A percentile compares a stretch with the other conserved stretches of the same genome.
Evolutionary conservation across 1,140 invertebrate genomes (phyloP).

Genomic region (Nasonia longicornis): DNA sequence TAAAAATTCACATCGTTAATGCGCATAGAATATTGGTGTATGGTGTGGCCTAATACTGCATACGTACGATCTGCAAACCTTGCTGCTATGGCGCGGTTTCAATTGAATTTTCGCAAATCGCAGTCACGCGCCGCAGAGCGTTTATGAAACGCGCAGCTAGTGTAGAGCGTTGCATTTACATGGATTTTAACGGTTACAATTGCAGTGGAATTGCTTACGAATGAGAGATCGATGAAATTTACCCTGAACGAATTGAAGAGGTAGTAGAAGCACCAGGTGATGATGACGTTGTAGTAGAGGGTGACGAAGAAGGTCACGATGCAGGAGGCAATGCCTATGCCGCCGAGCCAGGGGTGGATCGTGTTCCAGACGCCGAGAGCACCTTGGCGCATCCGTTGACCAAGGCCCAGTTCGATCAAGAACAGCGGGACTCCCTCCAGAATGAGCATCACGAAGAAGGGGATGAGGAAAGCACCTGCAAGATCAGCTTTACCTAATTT

Average conservation of each 20-base stretch:
- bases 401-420: conserved; percentile 93
- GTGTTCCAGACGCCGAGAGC: conserved; percentile 94
- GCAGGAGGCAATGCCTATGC: conserved; percentile 89
- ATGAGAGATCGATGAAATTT: conserved; percentile 57
- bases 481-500: too few relatives aligned
- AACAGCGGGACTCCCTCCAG: conserved; percentile 94
- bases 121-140: too few relatives aligned
- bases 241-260: conserved; percentile 90
- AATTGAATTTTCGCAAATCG: too few relatives aligned
- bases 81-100: too few relatives aligned
- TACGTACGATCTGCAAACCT: too few relatives aligned
- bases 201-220: too few relatives aligned
- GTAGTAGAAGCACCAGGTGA: conserved; percentile 98
- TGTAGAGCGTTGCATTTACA: too few relatives aligned
- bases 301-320: conserved; percentile 93
- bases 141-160: too few relatives aligned
- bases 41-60: too few relatives aligned
- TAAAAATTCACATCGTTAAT: not conserved
- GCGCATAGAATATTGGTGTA: too few relatives aligned
- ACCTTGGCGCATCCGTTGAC: conserved; percentile 89
- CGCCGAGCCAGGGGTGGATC: conserved; percentile 92
- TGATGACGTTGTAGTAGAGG: conserved; percentile 98
- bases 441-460: conserved; percentile 94
- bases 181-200: too few relatives aligned
- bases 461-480: conserved; percentile 94